Percentiles rank a stretch among this genome's conserved stretches.
phyloP scores from a whole-genome alignment of 2,113 vertebrate genomes.

The Neolamprologus sp. region DNA sequence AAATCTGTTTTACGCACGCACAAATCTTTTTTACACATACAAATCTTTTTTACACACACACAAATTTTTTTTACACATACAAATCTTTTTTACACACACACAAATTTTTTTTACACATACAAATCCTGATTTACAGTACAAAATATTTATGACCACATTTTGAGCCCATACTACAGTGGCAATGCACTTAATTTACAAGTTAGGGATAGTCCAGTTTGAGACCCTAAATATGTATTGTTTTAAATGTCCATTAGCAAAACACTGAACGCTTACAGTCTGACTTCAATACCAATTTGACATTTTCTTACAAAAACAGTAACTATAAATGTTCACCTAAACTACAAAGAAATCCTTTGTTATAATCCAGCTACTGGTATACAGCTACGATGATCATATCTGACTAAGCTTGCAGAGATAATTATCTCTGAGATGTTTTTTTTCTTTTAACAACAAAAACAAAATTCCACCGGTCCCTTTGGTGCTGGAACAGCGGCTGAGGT shows the following conservation, averaged over 20 bases:
- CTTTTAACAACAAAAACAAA: neutral
- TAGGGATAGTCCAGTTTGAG: neutral
- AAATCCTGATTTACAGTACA: too few relatives aligned
- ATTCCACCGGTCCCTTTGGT: neutral
- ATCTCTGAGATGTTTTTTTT: neutral
- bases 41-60: too few relatives aligned
- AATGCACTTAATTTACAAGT: neutral
- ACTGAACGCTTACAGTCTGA: neutral
- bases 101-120: too few relatives aligned
- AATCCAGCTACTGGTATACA: fast-evolving
- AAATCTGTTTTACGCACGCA: too few relatives aligned
- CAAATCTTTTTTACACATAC: too few relatives aligned
- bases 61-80: too few relatives aligned
- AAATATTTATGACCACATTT: too few relatives aligned
- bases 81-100: too few relatives aligned
- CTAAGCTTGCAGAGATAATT: neutral
- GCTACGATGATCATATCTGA: neutral
- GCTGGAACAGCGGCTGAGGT: neutral
- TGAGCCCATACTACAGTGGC: neutral
- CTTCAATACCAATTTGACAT: neutral
- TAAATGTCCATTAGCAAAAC: neutral
- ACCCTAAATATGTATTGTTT: neutral
- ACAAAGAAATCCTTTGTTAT: neutral
- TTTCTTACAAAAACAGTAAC: neutral
- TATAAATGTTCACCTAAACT: neutral